Evolutionary conservation across 1,140 invertebrate genomes (phyloP).

Genomic region (Frieseomelitta varia): DNA sequence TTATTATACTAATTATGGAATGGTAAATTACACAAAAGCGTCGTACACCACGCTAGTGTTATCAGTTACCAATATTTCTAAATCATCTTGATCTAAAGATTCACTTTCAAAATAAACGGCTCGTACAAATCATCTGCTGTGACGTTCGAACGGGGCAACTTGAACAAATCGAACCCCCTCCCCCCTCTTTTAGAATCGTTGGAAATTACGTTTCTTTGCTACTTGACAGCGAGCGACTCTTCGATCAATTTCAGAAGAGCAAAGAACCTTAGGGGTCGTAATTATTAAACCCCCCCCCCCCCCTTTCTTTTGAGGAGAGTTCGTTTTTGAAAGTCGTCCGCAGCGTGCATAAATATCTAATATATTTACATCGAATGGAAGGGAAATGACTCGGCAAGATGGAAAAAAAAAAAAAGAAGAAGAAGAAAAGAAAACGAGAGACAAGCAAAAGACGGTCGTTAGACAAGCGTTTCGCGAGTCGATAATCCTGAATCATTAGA

Average conservation of each 20-base stretch:
- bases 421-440: neutral
- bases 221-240: neutral
- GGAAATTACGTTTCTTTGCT: neutral
- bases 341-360: neutral
- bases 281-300: neutral
- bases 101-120: no score
- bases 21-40: no score
- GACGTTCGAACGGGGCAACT: no score
- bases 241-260: neutral
- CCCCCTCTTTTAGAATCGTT: neutral
- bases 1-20: no score
- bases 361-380: no score
- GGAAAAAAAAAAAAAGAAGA: no score
- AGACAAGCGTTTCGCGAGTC: constrained; percentile 15
- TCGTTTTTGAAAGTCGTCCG: neutral
- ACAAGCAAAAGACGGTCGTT: constrained; percentile 12
- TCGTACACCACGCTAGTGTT: no score
- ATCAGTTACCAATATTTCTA: no score
- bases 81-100: no score
- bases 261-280: neutral
- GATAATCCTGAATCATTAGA: constrained; percentile 31
- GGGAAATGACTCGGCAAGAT: neutral
- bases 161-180: neutral
- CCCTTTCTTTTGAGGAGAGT: no score
- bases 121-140: no score